Evolutionary conservation across 2,888 invertebrate genomes (phyloP).

Genomic region (Piscicola geometra): DNA sequence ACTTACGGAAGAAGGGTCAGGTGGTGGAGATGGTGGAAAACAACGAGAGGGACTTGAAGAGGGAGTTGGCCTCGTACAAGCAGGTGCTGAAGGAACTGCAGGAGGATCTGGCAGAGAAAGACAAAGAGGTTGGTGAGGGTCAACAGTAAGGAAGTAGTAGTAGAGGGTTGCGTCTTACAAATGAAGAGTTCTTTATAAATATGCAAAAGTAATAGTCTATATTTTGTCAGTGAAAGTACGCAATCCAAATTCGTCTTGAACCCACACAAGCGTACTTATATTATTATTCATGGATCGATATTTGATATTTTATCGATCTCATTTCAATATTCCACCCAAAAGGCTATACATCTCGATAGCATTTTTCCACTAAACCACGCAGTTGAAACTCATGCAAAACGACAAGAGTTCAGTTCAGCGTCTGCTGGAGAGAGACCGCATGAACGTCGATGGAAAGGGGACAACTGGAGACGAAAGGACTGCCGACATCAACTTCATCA

Average conservation of each 20-base stretch:
- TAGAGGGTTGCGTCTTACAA: too few species aligned
- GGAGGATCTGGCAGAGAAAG: slow-evolving; percentile 18
- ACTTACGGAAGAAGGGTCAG: neutral
- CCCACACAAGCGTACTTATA: too few species aligned
- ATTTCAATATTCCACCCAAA: too few species aligned
- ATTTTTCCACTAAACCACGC: too few species aligned
- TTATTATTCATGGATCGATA: too few species aligned
- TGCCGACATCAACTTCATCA: slow-evolving; percentile 28
- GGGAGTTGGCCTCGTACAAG: slow-evolving; percentile 22
- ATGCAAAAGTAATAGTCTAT: too few species aligned
- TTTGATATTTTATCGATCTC: too few species aligned
- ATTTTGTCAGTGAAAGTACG: too few species aligned
- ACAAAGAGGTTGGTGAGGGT: slow-evolving; percentile 7
- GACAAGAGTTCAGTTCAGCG: slow-evolving; percentile 24
- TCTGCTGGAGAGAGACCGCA: slow-evolving; percentile 20
- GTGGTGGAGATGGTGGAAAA: neutral
- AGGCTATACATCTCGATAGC: too few species aligned
- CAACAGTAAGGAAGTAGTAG: too few species aligned
- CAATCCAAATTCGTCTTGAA: too few species aligned
- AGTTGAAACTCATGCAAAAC: slow-evolving; percentile 20
- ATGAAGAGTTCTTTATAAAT: too few species aligned
- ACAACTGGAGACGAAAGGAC: neutral
- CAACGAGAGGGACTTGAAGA: slow-evolving; percentile 31
- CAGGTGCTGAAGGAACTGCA: slow-evolving; percentile 20
- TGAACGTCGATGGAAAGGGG: neutral